Evolutionary conservation across 2,113 vertebrate genomes (phyloP), one percentile per base, ranked within the genome.

Genomic region (Pangasianodon hypophthalmus): DNA sequence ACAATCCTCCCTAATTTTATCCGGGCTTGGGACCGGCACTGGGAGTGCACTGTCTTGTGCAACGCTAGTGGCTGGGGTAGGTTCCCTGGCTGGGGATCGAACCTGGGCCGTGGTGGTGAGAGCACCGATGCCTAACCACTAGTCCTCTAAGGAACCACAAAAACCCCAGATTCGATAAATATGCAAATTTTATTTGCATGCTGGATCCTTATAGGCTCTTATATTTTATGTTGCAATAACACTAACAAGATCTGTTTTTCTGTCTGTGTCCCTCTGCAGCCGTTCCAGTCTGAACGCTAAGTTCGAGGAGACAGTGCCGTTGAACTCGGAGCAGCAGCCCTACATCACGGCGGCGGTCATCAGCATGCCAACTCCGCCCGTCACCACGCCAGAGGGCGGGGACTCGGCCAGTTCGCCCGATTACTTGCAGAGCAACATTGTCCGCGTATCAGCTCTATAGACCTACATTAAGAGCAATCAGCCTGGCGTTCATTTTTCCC

Each of bases 271-370:
- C 88, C 92, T 91, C 84, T 94, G 87, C 94, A 99, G 98, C 93
- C 97, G 97, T 90, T 98, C 98, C 96, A 98, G 97, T 93, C 96
- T 99, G 94, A 99, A 99, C 87, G 97, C 98, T 95, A 98, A 97
- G 94, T 96, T 97, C 88, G 97, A 98, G 93, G 98, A 99, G 93
- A 97, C 96, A 0, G 91, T 98, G 92, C 98, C 97, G 92, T 96
- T 98, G 94, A 99, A 98, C 96, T 98, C 97, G 93, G 97, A 98
- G 91, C 96, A 96, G 94, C 96, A 96, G 94, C 96, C 97, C 89
- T 98, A 98, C 77, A 95, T 97, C 94, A 97, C 97, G 50, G 97
- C 97, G 89, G 97, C 98, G 94, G 96, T 97, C 96, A 97, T 99
- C 94, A 97, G 96, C 96, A 96, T 96, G 95, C 96, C 97, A 0